These are phyloP conservation scores for Melanchra persicariae DNA, from an alignment of 2,888 invertebrate genomes.

Conservation along the genomic window DNA sequence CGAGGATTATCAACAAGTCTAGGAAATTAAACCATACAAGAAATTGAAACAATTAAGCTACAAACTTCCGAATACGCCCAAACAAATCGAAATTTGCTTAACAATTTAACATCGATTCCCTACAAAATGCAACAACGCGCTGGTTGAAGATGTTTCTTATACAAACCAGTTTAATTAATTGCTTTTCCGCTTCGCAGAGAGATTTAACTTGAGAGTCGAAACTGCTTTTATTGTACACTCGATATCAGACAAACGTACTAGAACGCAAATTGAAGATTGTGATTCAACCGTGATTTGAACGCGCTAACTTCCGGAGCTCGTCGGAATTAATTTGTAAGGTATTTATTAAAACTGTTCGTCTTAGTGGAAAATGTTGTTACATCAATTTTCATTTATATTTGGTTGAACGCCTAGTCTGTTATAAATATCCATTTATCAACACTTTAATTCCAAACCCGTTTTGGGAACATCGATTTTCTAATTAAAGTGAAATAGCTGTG, in stretches of 20 bases:
- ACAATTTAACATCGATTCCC: constrained; percentile 66
- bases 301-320: constrained; percentile 25
- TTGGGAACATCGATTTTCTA: constrained; percentile 18
- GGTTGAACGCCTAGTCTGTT: background rate
- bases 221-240: constrained; percentile 69
- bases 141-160: constrained; percentile 69
- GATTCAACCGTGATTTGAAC: constrained; percentile 61
- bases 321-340: constrained; percentile 55
- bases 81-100: constrained; percentile 58
- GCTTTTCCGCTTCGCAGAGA: constrained; percentile 70
- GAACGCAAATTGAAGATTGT: constrained; percentile 69
- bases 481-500: constrained; percentile 41
- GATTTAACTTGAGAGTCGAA: constrained; percentile 69
- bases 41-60: constrained; percentile 18
- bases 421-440: constrained; percentile 23
- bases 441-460: constrained; percentile 24
- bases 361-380: constrained; percentile 38
- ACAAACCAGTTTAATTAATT: constrained; percentile 79
- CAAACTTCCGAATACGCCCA: constrained; percentile 32
- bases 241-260: constrained; percentile 63
- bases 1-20: constrained; percentile 9
- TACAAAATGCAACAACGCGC: constrained; percentile 63
- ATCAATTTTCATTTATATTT: constrained; percentile 36
- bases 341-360: constrained; percentile 51
- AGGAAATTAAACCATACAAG: constrained; percentile 16